Base-by-base conservation (phyloP, 2,113 vertebrate genomes). In the Dicaeum eximium region DNA sequence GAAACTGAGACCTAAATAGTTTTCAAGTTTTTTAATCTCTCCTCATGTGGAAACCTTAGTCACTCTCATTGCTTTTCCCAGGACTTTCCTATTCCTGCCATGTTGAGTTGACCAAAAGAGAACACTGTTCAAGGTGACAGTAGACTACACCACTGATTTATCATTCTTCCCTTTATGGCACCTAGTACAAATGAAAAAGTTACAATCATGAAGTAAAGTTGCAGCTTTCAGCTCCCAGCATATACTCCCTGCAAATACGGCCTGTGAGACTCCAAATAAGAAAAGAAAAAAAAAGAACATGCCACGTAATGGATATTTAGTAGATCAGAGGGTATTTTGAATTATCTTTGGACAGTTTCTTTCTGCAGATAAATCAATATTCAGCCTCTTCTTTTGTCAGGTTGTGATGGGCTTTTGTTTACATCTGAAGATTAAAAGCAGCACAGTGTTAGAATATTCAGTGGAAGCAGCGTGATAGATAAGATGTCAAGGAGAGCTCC, bases 341-440 rank as follows among this genome's bases (percentile, higher is more conserved):
- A 96, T 97, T 97, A 94, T 81, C 62, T 97, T 94, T 97, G 35
- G 47, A 95, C 88, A 88, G 79, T 93, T 96, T 74, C 30, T 91
- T 97, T 95, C 90, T 79, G 80, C 58, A 95, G 92, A 97, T 96
- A 96, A 97, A 97, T 98, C 83, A 81, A 96, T 91, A 97, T 93
- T 90, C 87, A 96, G 48, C 62, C 53, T 95, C 74, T 93, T 87
- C 95, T 96, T 97, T 97, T 96, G 94, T 96, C 94, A 96, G 61
- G 60, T 86, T 88, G 70, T 88, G 82, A 93, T 92, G 79, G 83
- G 96, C 88, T 96, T 97, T 97, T 97, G 95, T 97, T 98, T 97
- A 95, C 95, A 96, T 93, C 90, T 91, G 92, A 96, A 97, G 97
- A 98, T 97, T 98, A 98, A 97, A 97, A 97, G 92, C 92, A 31